Evolutionary conservation across 2,888 invertebrate genomes (phyloP).

Genomic region (Drosophila atripex): DNA sequence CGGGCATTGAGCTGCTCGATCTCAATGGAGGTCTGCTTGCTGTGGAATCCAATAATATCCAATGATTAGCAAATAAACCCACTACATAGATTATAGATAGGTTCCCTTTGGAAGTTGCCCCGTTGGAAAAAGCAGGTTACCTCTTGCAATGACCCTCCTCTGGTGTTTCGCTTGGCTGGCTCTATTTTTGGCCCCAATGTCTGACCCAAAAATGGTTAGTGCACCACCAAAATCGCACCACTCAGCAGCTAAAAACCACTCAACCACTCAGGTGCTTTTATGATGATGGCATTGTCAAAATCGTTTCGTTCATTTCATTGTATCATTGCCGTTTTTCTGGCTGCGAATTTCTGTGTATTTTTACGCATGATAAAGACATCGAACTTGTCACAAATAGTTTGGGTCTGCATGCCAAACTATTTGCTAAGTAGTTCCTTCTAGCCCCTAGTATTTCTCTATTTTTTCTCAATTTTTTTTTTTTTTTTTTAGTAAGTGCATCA

Average conservation of each 20-base stretch:
- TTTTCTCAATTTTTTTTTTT: constrained; percentile 6
- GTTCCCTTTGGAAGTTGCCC: constrained; percentile 51
- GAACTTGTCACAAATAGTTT: constrained; percentile 80
- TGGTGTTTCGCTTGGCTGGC: constrained; percentile 58
- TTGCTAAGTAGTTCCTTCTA: constrained; percentile 44
- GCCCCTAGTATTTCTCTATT: constrained; percentile 5
- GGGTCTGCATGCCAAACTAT: constrained; percentile 61
- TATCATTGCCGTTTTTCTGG: constrained; percentile 39
- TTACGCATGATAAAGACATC: constrained; percentile 78
- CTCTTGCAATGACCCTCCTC: constrained; percentile 47
- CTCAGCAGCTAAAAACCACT: constrained; percentile 53
- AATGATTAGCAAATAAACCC: neutral
- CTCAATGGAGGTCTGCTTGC: constrained; percentile 99
- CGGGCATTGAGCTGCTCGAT: constrained; percentile 98
- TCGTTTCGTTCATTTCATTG: constrained; percentile 54
- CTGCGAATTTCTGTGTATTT: constrained; percentile 53
- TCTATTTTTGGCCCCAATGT: constrained; percentile 73
- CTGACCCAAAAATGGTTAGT: constrained; percentile 65
- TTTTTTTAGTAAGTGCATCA: constrained; percentile 64
- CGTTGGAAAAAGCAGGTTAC: constrained; percentile 43
- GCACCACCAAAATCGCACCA: constrained; percentile 47
- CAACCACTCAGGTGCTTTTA: constrained; percentile 35
- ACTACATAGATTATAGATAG: neutral
- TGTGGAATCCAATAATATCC: constrained; percentile 80
- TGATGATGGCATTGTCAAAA: constrained; percentile 71